Evolutionary conservation across 2,797 vertebrate species (phyloP).

Genomic region (Esox masquinongy): DNA sequence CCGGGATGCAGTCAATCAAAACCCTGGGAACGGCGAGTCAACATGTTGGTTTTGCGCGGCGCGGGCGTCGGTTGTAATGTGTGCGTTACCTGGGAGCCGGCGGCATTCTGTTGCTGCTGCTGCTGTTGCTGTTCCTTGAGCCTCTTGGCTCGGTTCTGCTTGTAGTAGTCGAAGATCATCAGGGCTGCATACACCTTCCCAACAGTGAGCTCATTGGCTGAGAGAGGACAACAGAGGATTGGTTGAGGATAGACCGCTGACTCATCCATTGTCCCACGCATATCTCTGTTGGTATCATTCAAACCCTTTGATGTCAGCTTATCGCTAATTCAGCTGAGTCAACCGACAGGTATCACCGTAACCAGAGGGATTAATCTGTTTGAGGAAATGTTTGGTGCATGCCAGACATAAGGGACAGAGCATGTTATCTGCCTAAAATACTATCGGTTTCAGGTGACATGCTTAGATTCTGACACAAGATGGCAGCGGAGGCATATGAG

Average conservation of each 20-base stretch:
- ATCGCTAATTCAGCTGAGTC: conserved; percentile 10
- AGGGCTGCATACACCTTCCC: conserved; percentile 95
- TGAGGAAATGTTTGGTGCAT: background rate
- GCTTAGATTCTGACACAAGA: conserved; percentile 28
- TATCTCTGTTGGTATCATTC: conserved; percentile 17
- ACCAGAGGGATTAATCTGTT: background rate
- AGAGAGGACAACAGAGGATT: conserved; percentile 9
- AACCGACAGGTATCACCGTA: conserved; percentile 14
- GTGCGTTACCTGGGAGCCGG: conserved; percentile 78
- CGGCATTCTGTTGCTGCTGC: conserved; percentile 59
- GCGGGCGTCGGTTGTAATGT: background rate
- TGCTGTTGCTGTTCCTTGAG: conserved; percentile 77
- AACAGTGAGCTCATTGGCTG: conserved; percentile 94
- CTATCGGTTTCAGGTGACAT: background rate
- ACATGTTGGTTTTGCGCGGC: background rate
- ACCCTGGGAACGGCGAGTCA: conserved; percentile 26
- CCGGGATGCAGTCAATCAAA: background rate
- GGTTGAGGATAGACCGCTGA: conserved; percentile 31
- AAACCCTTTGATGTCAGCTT: background rate
- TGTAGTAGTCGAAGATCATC: conserved; percentile 98
- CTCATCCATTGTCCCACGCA: conserved; percentile 28
- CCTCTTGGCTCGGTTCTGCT: conserved; percentile 86
- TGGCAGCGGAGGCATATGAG: conserved; percentile 40
- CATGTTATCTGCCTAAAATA: background rate
- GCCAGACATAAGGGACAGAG: background rate